phyloP scores from a whole-genome alignment of 2,888 invertebrate genomes.

The Calameuta idolon region DNA sequence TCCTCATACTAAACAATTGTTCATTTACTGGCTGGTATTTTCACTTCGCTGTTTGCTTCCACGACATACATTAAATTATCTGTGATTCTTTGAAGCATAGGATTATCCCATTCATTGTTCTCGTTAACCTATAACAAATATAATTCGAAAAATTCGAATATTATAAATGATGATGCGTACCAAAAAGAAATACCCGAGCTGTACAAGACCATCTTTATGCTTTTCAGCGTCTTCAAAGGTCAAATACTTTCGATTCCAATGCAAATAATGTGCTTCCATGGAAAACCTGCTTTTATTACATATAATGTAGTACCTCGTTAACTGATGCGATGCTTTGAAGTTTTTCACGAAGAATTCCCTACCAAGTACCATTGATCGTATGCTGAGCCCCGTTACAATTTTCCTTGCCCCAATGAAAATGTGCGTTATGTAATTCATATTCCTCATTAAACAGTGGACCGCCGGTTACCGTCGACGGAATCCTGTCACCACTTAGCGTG shows the following conservation, averaged over 20 bases:
- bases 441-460: constrained; percentile 49
- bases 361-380: constrained; percentile 54
- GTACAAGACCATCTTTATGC: constrained; percentile 50
- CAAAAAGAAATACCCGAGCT: constrained; percentile 50
- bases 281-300: constrained; percentile 46
- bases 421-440: constrained; percentile 46
- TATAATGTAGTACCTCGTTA: neutral
- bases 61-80: constrained; percentile 44
- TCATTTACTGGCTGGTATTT: constrained; percentile 47
- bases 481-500: constrained; percentile 43
- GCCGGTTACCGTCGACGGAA: constrained; percentile 48
- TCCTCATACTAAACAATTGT: neutral
- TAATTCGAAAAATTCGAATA: neutral
- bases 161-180: constrained; percentile 28
- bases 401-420: constrained; percentile 56
- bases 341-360: neutral
- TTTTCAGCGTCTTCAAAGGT: constrained; percentile 46
- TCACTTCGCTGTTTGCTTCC: constrained; percentile 26
- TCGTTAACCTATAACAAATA: neutral
- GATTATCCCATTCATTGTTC: constrained; percentile 25
- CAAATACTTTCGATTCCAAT: constrained; percentile 55
- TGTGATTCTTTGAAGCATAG: constrained; percentile 45
- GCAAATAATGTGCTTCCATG: constrained; percentile 54
- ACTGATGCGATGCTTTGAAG: neutral
- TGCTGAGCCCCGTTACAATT: constrained; percentile 55